A percentile compares a stretch with the other conserved stretches of the same genome.
These are phyloP conservation scores for Meiosimyza platycephala DNA, from an alignment of 2,888 invertebrate species.

Conservation along the genomic window DNA sequence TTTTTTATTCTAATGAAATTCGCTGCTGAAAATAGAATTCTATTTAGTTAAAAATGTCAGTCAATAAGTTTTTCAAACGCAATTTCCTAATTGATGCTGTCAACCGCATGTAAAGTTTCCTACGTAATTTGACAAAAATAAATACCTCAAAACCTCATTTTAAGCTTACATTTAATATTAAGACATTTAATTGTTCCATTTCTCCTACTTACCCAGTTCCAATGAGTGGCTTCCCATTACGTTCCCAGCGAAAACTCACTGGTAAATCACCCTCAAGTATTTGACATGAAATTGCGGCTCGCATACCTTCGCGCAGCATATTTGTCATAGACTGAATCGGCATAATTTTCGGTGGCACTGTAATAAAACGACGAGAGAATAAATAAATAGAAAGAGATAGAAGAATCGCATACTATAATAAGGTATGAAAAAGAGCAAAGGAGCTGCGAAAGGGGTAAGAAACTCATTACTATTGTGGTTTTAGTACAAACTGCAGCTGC, in stretches of 20 bases:
- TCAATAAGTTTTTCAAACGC: too few species aligned
- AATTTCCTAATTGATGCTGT: too few species aligned
- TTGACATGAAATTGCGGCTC: slow-evolving; percentile 90
- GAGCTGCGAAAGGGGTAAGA: slow-evolving; percentile 13
- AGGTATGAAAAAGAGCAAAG: neutral
- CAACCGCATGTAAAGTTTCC: too few species aligned
- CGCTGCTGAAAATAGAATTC: too few species aligned
- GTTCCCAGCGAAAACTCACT: slow-evolving; percentile 90
- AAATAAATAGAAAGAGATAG: slow-evolving; percentile 21
- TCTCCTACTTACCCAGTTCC: slow-evolving; percentile 69
- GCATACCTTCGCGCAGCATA: slow-evolving; percentile 84
- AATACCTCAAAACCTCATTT: too few species aligned
- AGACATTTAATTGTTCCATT: neutral
- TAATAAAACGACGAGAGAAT: slow-evolving; percentile 37
- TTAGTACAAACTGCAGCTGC: slow-evolving; percentile 9
- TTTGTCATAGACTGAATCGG: slow-evolving; percentile 86
- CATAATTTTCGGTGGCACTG: slow-evolving; percentile 86
- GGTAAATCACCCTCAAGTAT: slow-evolving; percentile 93
- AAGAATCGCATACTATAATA: neutral
- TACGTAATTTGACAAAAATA: too few species aligned
- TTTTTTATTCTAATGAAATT: too few species aligned
- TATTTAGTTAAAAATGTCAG: too few species aligned
- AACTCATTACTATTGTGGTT: slow-evolving; percentile 45
- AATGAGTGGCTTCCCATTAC: slow-evolving; percentile 83
- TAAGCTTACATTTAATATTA: too few species aligned